Conservation (phyloP, 2,797 vertebrate genomes). For the Picus viridis region DNA sequence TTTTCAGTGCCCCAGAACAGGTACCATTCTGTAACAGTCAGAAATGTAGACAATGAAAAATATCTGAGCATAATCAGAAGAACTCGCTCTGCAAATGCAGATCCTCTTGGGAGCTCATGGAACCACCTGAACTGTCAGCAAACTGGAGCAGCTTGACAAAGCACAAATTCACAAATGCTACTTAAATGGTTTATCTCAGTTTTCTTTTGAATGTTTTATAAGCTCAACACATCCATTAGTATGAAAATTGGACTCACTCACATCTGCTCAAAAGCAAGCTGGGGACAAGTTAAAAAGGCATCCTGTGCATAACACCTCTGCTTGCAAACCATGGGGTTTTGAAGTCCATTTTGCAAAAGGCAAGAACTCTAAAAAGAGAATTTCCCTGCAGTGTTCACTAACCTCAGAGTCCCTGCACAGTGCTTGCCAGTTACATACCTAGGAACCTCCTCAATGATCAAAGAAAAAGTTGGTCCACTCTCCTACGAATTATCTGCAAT, state of each 20-base stretch:
- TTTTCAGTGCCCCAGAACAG: background rate
- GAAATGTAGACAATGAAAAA: background rate
- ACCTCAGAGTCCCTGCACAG: background rate
- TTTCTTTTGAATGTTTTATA: constrained; percentile 20
- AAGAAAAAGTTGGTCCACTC: background rate
- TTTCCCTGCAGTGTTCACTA: background rate
- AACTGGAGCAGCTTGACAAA: constrained; percentile 3
- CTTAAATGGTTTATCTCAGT: background rate
- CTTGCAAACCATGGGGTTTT: background rate
- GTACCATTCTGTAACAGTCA: background rate
- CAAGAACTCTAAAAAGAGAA: background rate
- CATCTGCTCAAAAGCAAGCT: background rate
- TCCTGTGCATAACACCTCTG: background rate
- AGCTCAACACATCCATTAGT: background rate
- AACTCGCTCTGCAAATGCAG: background rate
- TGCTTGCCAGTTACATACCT: background rate
- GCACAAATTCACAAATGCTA: background rate
- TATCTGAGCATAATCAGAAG: background rate
- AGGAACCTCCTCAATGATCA: background rate
- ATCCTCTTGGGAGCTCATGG: background rate
- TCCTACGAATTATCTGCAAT: background rate
- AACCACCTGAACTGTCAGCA: background rate
- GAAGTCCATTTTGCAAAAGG: background rate
- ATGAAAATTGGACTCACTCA: constrained; percentile 16
- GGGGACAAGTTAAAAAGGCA: background rate